Evolutionary conservation across 2,797 vertebrate species (phyloP).

Genomic region (Tokudaia tokunoshimensis): DNA sequence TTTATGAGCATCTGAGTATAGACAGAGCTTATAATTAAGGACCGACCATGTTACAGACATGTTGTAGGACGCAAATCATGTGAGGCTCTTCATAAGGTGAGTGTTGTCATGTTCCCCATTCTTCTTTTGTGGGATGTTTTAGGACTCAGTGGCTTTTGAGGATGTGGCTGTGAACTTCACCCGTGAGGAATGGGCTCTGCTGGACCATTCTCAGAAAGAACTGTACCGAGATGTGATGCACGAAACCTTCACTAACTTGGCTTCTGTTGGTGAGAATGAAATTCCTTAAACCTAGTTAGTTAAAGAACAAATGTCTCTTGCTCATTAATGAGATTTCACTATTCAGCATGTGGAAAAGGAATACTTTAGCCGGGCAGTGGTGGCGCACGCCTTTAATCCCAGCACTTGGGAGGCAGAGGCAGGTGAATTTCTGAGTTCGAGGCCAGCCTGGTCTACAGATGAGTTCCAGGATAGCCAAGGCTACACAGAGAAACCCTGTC

Average conservation of each 20-base stretch:
- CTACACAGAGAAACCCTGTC: too few relatives aligned
- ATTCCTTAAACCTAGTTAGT: neutral
- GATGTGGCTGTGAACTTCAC: slow-evolving; percentile 70
- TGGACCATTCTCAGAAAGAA: neutral
- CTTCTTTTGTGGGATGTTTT: slow-evolving; percentile 39
- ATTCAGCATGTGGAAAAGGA: neutral
- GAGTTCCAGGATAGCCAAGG: too few relatives aligned
- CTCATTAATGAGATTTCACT: neutral
- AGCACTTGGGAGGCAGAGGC: too few relatives aligned
- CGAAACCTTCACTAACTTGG: slow-evolving; percentile 67
- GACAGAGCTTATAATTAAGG: neutral
- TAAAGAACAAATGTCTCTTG: slow-evolving; percentile 28
- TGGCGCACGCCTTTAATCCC: too few relatives aligned
- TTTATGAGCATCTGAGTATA: neutral
- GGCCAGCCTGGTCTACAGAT: too few relatives aligned
- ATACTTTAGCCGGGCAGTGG: neutral
- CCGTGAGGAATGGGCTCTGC: neutral
- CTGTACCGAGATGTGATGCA: slow-evolving; percentile 75
- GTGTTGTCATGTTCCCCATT: neutral
- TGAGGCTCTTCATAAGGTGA: neutral
- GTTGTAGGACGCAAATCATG: neutral
- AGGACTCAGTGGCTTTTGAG: slow-evolving; percentile 72
- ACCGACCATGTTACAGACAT: neutral
- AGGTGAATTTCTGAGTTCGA: too few relatives aligned
- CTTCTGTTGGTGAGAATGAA: slow-evolving; percentile 68